Base-by-base conservation (phyloP, 2,113 vertebrate genomes). In the Myrmecobius fasciatus region DNA sequence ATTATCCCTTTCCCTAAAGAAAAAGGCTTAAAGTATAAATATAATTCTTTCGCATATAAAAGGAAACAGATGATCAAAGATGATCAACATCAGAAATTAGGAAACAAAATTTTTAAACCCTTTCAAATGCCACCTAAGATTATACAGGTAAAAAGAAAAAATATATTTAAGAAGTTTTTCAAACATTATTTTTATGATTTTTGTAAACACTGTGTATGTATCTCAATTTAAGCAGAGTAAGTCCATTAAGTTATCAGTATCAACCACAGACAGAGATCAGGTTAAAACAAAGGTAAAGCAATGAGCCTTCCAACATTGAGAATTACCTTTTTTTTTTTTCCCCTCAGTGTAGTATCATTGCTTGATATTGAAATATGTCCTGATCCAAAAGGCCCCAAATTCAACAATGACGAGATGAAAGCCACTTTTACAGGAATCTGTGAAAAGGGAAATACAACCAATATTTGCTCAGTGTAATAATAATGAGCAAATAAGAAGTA, bases 241-340 rank as follows among this genome's bases (percentile, higher is more conserved):
- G 48, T 36, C 22, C 91, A 83, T 43, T 89, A 25, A 43, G 53
- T 89, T 49, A 93, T 6, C 56, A 43, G 17, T 56, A 88, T 83
- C 28, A 96, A 95, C 14, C 47, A 53, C 0, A 93, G 47, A 53
- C 88, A 94, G 48, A 92, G 91, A 89, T 9, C 48, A 75, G 14
- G 52, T 83, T 94, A 94, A 95, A 48, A 47, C 60, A 56, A 93
- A 96, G 47, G 93, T 11, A 53, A 93, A 96, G 10, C 14, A 43
- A 83, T 49, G 11, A 26, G 48, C 31, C 54, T 92, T 92, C 90
- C 46, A 49, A 95, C 96, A 92, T 51, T 28, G 46, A 52, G 88
- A 93, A 96, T 94, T 94, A 93, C 91, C 92, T 97, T 93, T 92
- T 67, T 97, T 92, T 92, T 56, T 96, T 95, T n/a, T n/a, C n/a